phyloP scores from a whole-genome alignment of 2,113 vertebrate species.

The Corythornis vintsioides region DNA sequence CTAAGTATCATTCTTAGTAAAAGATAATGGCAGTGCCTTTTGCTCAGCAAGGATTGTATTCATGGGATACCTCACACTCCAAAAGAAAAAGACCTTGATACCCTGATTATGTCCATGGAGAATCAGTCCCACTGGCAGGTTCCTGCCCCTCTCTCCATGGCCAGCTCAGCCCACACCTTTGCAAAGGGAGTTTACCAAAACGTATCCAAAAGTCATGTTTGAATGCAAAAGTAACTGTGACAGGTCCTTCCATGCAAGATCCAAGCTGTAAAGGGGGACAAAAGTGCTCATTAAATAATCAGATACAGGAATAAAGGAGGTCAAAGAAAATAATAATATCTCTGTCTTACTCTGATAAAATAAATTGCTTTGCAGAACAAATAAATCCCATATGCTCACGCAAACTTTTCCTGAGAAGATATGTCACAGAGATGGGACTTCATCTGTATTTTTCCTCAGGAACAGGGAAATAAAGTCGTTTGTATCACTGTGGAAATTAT shows the following conservation, averaged over 20 bases:
- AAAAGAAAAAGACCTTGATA: neutral
- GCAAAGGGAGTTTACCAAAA: neutral
- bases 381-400: neutral
- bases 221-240: neutral
- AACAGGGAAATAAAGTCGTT: neutral
- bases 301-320: neutral
- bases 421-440: neutral
- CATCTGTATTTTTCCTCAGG: neutral
- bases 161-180: neutral
- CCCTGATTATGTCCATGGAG: fast-evolving
- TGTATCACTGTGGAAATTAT: neutral
- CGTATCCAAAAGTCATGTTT: fast-evolving
- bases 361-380: neutral
- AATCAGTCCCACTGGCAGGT: neutral
- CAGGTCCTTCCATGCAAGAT: neutral
- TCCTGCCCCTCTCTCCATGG: neutral
- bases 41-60: neutral
- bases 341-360: neutral
- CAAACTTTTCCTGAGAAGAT: neutral
- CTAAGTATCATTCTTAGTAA: neutral
- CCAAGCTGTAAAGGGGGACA: neutral
- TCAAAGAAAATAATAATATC: neutral
- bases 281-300: neutral
- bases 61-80: neutral
- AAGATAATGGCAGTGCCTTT: neutral